phyloP scores from a whole-genome alignment of 2,888 invertebrate species.

The Erpobdella octoculata region DNA sequence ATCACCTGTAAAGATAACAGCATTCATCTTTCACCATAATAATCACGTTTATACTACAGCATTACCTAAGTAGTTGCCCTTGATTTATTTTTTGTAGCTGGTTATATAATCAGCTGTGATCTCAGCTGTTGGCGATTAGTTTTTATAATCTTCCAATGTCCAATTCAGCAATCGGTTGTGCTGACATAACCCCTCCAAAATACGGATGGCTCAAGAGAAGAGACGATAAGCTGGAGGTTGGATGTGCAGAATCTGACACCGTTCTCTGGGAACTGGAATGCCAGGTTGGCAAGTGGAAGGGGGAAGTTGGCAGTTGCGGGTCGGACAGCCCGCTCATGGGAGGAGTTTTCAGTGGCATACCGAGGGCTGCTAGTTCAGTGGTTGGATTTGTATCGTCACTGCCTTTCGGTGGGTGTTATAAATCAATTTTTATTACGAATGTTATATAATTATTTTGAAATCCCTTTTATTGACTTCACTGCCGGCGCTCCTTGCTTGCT shows the following conservation, averaged over 20 bases:
- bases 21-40: too few species aligned
- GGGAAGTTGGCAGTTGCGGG: not conserved
- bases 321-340: not conserved
- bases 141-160: too few species aligned
- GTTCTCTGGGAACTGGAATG: conserved; percentile 2
- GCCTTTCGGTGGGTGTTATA: not conserved
- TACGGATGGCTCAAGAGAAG: conserved; percentile 14
- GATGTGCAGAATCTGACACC: not conserved
- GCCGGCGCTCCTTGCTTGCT: too few species aligned
- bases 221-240: not conserved
- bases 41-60: too few species aligned
- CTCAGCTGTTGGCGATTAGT: too few species aligned
- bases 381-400: conserved; percentile 13
- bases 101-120: too few species aligned
- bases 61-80: too few species aligned
- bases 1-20: too few species aligned
- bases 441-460: not conserved
- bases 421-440: not conserved
- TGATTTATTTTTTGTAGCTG: too few species aligned
- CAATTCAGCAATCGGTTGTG: conserved; percentile 13
- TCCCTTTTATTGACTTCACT: not conserved
- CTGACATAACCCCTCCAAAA: not conserved
- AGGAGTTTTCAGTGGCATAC: not conserved
- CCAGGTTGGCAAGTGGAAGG: conserved; percentile 19
- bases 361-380: not conserved